Base-by-base conservation (phyloP, 2,797 vertebrate species). In the Eurystomus glaucurus region DNA sequence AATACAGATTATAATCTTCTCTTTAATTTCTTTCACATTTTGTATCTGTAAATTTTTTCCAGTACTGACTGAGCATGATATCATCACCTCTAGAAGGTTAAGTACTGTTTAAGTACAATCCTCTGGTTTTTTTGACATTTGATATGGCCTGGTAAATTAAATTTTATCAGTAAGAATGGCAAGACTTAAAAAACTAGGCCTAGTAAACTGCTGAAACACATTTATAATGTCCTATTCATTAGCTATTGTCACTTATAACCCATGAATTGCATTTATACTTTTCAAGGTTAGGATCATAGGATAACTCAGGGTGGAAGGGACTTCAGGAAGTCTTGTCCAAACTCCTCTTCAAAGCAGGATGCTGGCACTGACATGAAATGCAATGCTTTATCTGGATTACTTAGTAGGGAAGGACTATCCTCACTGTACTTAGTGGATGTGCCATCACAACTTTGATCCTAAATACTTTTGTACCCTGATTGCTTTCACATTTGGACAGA, bases 381-480 rank as follows among this genome's bases (percentile, higher is more conserved):
- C 26, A 85, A 6, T 45, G 45, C 17, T 78, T 80, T 87, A 66
- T 85, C 76, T 29, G 31, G 15, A 79, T 58, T 86, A 55, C 33
- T 95, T 81, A 83, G 11, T 18, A 89, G 62, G 28, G 65, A 85
- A 94, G 46, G 50, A 60, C 71, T 37, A 88, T 91, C 20, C 51
- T 72, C 45, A 43, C 80, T 29, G 6, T 71, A 2, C 45, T 77
- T 93, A 76, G 16, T 21, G 25, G 28, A 91, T 48, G 68, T 58
- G 61, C 18, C 35, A 75, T 84, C 85, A 87, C 3, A n/a, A 87
- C 60, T 39, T 84, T 92, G 64, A 90, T 45, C n/a, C 60, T 83
- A 92, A 96, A 93, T 58, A 6, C 21, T 69, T 62, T 92, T 93
- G 35, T 90, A 80, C 61, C 37, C 62, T 37, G 88, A 95, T 1